These are phyloP conservation scores for Ophion slaviceki DNA, from an alignment of 2,888 invertebrate species.

Conservation along the genomic window DNA sequence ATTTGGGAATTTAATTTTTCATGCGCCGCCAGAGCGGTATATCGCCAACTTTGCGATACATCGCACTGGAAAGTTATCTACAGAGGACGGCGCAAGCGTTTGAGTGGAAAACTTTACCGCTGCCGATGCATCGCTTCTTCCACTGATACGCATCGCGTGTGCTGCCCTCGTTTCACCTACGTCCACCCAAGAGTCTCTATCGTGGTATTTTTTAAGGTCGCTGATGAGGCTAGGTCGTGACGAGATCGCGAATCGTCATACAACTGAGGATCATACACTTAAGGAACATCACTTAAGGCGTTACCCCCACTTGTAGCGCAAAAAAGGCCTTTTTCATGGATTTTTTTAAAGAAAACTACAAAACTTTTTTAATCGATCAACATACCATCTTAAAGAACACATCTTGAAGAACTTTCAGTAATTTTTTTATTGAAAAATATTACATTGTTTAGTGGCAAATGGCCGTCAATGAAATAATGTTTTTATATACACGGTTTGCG, in stretches of 20 bases:
- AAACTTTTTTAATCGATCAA: too few relatives aligned
- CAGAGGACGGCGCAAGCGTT: conserved; percentile 28
- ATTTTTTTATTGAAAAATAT: too few relatives aligned
- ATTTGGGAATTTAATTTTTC: not conserved
- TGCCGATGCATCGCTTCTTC: conserved; percentile 21
- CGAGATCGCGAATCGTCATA: conserved; percentile 22
- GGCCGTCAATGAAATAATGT: too few relatives aligned
- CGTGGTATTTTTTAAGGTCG: conserved; percentile 32
- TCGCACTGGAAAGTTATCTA: not conserved
- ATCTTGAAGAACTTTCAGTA: too few relatives aligned
- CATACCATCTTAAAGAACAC: too few relatives aligned
- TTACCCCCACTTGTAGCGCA: too few relatives aligned
- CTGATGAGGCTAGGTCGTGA: conserved; percentile 39
- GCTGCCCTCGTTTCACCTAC: not conserved
- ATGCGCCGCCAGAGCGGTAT: not conserved
- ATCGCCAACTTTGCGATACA: not conserved
- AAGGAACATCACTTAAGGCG: too few relatives aligned
- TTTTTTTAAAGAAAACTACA: too few relatives aligned
- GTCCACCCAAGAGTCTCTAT: conserved; percentile 7
- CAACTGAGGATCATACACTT: not conserved
- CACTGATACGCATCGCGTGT: not conserved
- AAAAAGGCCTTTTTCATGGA: too few relatives aligned
- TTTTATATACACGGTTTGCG: too few relatives aligned
- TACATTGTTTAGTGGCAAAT: too few relatives aligned
- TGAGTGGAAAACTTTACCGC: conserved; percentile 47